Conservation (phyloP, 2,113 vertebrate species). For the Geococcyx californianus region DNA sequence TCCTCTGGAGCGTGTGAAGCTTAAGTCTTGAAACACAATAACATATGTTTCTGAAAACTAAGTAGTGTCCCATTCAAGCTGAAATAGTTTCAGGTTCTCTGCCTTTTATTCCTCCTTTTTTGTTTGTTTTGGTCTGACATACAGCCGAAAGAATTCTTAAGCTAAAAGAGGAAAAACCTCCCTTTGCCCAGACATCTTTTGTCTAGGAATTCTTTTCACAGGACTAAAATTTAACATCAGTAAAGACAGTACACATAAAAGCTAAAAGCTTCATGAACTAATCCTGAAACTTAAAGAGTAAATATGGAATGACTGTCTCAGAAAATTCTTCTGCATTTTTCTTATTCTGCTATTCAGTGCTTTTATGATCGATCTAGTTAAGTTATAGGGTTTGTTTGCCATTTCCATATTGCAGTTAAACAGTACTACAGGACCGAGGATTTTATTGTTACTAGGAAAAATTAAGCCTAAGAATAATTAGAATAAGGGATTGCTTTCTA, state of each 20-base stretch:
- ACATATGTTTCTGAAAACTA: neutral
- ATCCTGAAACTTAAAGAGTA: neutral
- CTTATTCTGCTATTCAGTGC: neutral
- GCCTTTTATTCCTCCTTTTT: neutral
- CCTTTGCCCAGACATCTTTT: neutral
- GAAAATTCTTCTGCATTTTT: neutral
- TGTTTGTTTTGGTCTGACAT: neutral
- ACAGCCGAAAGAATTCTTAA: neutral
- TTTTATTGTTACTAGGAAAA: neutral
- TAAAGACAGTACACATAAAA: neutral
- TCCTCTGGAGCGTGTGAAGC: neutral
- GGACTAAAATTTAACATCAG: neutral
- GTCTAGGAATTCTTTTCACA: neutral
- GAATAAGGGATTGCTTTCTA: neutral
- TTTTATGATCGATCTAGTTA: neutral
- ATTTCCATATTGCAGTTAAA: neutral
- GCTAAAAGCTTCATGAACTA: neutral
- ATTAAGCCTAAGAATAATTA: neutral
- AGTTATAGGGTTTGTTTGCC: neutral
- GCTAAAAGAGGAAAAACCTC: neutral
- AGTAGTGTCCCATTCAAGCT: neutral
- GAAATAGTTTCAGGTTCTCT: neutral
- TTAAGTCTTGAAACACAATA: neutral
- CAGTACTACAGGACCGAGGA: neutral
- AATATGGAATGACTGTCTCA: neutral